These are phyloP conservation scores for Cosmia pyralina DNA, from an alignment of 2,888 invertebrate species.

Conservation along the genomic window DNA sequence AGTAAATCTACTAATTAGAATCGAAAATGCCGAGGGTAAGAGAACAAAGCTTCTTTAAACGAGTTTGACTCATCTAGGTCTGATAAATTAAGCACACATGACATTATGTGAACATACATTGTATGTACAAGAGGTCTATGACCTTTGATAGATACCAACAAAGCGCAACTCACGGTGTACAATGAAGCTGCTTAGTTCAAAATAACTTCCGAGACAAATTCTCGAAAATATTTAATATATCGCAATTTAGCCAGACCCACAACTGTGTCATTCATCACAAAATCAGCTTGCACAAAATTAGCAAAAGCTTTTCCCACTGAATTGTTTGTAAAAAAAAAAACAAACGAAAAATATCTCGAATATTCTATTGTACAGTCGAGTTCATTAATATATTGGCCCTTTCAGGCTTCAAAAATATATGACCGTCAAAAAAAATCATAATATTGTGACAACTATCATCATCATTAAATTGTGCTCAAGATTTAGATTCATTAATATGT, in stretches of 20 bases:
- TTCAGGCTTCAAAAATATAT: too few relatives aligned
- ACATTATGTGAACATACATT: too few relatives aligned
- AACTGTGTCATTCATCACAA: background rate
- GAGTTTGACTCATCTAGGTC: constrained; percentile 44
- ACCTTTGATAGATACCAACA: constrained; percentile 31
- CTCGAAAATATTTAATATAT: background rate
- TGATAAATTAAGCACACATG: constrained; percentile 30
- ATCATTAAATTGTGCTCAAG: too few relatives aligned
- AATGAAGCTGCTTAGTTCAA: constrained; percentile 21
- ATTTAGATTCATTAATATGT: too few relatives aligned
- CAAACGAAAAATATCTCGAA: constrained; percentile 15
- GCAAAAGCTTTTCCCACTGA: background rate
- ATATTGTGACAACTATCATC: too few relatives aligned
- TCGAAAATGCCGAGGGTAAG: constrained; percentile 15
- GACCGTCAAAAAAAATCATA: too few relatives aligned
- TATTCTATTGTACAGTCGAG: constrained; percentile 9
- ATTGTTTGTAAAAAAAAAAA: constrained; percentile 12
- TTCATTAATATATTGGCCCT: too few relatives aligned
- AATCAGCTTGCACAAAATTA: background rate
- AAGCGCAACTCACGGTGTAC: constrained; percentile 22
- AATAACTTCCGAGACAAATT: constrained; percentile 10
- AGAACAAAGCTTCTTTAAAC: constrained; percentile 19
- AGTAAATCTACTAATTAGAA: constrained; percentile 30
- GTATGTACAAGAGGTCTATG: constrained; percentile 38
- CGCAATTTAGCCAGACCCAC: constrained; percentile 40